Evolutionary conservation across 92 coral and sea anemone species (phyloP).

Genomic region (Epizoanthus illoricatus): DNA sequence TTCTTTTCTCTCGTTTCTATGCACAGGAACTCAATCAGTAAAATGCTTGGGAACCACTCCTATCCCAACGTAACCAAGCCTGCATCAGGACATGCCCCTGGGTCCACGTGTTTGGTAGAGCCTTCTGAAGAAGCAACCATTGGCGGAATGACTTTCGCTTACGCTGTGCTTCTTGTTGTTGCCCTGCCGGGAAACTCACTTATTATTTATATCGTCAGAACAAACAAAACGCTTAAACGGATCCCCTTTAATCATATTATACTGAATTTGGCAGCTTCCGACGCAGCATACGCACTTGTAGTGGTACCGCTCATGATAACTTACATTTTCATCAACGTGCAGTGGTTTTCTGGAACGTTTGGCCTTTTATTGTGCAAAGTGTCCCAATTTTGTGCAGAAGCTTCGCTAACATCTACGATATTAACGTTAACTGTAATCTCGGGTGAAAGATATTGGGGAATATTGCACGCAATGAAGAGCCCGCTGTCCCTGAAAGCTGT

Average conservation of each 20-base stretch:
- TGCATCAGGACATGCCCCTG: neutral
- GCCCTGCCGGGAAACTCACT: slow-evolving; percentile 18
- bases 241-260: slow-evolving; percentile 28
- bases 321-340: neutral
- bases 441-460: slow-evolving; percentile 40
- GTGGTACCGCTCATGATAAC: slow-evolving; percentile 12
- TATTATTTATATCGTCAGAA: slow-evolving; percentile 21
- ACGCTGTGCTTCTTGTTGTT: neutral
- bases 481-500: slow-evolving; percentile 35
- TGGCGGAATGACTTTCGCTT: slow-evolving; percentile 21
- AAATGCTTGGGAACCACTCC: slow-evolving; percentile 12
- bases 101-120: neutral
- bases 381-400: slow-evolving; percentile 1
- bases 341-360: slow-evolving; percentile 22
- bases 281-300: neutral
- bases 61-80: neutral
- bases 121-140: slow-evolving; percentile 7
- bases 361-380: slow-evolving; percentile 25
- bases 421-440: slow-evolving; percentile 26
- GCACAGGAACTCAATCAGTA: too few relatives aligned
- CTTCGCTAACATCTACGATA: slow-evolving; percentile 12
- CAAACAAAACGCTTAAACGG: neutral
- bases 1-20: neutral
- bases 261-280: slow-evolving; percentile 16
- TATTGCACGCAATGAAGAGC: slow-evolving; percentile 29